These are phyloP conservation scores for Eclectus roratus DNA, from an alignment of 2,113 vertebrate genomes.

Conservation along the genomic window DNA sequence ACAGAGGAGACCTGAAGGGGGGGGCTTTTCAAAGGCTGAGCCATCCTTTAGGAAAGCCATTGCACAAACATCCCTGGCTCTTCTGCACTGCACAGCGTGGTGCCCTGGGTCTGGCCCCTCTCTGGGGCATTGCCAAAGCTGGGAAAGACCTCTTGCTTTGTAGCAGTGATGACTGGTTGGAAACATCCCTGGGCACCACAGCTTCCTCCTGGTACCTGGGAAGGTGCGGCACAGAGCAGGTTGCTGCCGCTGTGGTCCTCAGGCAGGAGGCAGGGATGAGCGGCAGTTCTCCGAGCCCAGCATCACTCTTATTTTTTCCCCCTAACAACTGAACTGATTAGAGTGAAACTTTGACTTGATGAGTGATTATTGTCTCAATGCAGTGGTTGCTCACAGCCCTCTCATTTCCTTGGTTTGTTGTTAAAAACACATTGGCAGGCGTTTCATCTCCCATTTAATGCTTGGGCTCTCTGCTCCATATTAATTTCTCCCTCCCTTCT, in stretches of 20 bases:
- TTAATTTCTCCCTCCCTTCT: constrained; percentile 5
- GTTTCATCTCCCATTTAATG: constrained; percentile 44
- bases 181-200: accelerated
- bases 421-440: constrained; percentile 60
- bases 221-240: neutral
- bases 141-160: accelerated
- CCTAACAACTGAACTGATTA: constrained; percentile 77
- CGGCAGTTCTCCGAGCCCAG: neutral
- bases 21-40: neutral
- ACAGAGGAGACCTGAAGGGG: neutral
- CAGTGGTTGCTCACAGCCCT: constrained; percentile 59
- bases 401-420: constrained; percentile 67
- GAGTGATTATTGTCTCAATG: constrained; percentile 60
- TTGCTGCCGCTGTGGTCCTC: neutral
- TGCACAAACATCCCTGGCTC: accelerated
- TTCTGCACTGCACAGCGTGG: accelerated
- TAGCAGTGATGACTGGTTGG: accelerated
- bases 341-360: constrained; percentile 74
- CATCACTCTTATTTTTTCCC: constrained; percentile 25
- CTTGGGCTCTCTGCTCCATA: constrained; percentile 29
- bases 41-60: neutral
- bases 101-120: neutral
- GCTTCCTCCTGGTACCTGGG: neutral
- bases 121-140: accelerated
- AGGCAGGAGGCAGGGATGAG: neutral